phyloP scores from a whole-genome alignment of 1,140 invertebrate species.

The Rhysida immarginata region DNA sequence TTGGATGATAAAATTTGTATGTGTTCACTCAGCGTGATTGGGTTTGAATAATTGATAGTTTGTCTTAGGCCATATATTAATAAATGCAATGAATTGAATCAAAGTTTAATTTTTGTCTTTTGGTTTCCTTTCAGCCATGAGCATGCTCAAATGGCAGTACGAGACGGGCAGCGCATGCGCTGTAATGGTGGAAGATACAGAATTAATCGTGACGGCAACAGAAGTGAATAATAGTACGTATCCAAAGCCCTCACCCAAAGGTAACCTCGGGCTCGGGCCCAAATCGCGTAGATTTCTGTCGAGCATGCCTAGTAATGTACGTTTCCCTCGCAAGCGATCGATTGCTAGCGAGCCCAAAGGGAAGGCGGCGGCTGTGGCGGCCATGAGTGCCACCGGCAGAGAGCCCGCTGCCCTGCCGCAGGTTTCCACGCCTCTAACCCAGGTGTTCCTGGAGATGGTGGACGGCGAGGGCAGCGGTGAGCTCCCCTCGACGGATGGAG shows the following conservation, averaged over 20 bases:
- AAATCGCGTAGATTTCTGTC: background rate
- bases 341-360: background rate
- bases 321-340: constrained; percentile 2
- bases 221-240: constrained; percentile 12
- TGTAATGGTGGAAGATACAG: constrained; percentile 53
- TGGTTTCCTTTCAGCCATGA: constrained; percentile 38
- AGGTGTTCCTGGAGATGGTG: constrained; percentile 7
- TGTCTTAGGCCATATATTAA: too few species aligned
- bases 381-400: too few species aligned
- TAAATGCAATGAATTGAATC: too few species aligned
- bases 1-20: too few species aligned
- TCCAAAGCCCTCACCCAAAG: background rate
- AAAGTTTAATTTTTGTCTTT: too few species aligned
- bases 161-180: constrained; percentile 60
- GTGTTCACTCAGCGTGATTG: too few species aligned
- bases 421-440: background rate
- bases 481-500: background rate
- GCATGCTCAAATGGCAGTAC: constrained; percentile 63
- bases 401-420: too few species aligned
- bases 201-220: constrained; percentile 30
- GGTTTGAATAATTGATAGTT: too few species aligned
- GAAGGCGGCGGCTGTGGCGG: too few species aligned
- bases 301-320: background rate
- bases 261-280: background rate
- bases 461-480: constrained; percentile 5